phyloP scores from a whole-genome alignment of 2,797 vertebrate species.

The Peromyscus aztecus region DNA sequence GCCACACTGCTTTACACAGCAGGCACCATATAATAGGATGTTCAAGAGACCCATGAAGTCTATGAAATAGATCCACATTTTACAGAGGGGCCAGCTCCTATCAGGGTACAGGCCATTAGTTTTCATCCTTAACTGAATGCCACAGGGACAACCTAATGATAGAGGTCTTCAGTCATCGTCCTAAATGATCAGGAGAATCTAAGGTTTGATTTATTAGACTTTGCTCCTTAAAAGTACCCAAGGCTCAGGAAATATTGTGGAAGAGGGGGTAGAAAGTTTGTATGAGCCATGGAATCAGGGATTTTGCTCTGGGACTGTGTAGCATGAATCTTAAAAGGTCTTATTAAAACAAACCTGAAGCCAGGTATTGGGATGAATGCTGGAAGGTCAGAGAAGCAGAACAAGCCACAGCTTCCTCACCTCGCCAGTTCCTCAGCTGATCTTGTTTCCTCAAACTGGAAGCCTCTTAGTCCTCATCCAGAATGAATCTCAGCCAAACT shows the following conservation, averaged over 20 bases:
- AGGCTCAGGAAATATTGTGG: not conserved
- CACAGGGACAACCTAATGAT: not conserved
- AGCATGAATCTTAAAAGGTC: too few species aligned
- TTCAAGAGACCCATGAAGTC: not conserved
- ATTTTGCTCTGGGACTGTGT: not conserved
- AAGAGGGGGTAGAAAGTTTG: not conserved
- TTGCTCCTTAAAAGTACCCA: not conserved
- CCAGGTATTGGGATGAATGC: too few species aligned
- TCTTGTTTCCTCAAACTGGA: too few species aligned
- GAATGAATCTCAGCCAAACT: too few species aligned
- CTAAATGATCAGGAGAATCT: not conserved
- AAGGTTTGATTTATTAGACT: not conserved
- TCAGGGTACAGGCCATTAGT: not conserved
- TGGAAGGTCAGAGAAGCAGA: too few species aligned
- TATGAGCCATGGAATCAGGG: too few species aligned
- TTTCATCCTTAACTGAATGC: not conserved
- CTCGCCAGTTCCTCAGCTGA: too few species aligned
- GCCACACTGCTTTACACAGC: not conserved
- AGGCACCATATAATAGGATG: not conserved
- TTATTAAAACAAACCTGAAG: too few species aligned
- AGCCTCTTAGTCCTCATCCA: too few species aligned
- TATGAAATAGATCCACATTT: not conserved
- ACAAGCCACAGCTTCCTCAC: too few species aligned
- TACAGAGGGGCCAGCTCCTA: not conserved
- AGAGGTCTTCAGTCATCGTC: not conserved